Evolutionary conservation across 2,797 vertebrate species (phyloP), one percentile per base, ranked within the genome.

Genomic region (Lophius americanus): DNA sequence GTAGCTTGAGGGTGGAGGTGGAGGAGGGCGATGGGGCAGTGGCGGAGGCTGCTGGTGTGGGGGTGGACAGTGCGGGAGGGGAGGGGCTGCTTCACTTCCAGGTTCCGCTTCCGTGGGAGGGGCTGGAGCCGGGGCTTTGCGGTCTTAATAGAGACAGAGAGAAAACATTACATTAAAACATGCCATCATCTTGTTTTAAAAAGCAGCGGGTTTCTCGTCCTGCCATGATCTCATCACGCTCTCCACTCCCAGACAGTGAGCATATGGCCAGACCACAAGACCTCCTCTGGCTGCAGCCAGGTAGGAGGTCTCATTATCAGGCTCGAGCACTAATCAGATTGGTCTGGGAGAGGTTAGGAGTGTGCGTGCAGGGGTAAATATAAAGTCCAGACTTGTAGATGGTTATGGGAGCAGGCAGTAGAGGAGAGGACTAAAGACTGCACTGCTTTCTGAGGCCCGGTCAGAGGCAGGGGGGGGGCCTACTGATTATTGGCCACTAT

Each of bases 11-110:
- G 94, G 96, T 0, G 97, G 96, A 0, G 96, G 96, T 0, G 97
- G 96, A 0, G 97, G 96, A 0, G 97, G 97, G 7, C 96, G 97
- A 0, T 96, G 96, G 51, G 96, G 91, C 3, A 96, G 94, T 0
- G 96, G 97, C 6, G 96, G 95, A 5, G 97, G 95, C 3, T 95
- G 95, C 3, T 95, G 95, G 70, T 96, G 96, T 5, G 96, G 94
- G 2, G 96, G 96, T 2, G 97, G 97, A 86, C 96, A 78, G 85
- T 96, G 93, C 68, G 80, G 95, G 81, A 85, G 95, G 91, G 88
- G 95, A 79, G 88, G 96, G 62, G 77, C 97, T 53, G 12, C 86
- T 77, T 99, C 97, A 44, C 82, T 92, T 2, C 91, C 85, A 1
- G 89, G 93, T 63, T 99, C 98, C 0, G 93, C 93, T 76, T 97